These are phyloP conservation scores for Morone chrysops DNA, from an alignment of 2,113 vertebrate genomes.

Conservation along the genomic window DNA sequence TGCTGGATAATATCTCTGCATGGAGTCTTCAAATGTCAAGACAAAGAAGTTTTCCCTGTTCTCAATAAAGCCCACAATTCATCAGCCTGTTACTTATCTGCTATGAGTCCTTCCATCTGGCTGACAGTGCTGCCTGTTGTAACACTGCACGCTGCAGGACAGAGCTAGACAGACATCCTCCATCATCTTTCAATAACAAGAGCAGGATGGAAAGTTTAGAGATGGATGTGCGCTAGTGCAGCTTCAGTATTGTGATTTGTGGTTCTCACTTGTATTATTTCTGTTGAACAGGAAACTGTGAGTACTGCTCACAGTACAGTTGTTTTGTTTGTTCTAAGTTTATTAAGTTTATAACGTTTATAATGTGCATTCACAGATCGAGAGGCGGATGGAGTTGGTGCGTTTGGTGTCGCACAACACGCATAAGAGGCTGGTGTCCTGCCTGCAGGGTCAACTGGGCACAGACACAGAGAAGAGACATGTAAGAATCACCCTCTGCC, in stretches of 20 bases:
- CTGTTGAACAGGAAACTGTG: constrained; percentile 12
- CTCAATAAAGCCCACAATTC: constrained; percentile 5
- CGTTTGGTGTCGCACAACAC: constrained; percentile 91
- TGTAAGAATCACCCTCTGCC: constrained; percentile 79
- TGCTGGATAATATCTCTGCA: constrained; percentile 10
- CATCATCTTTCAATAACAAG: constrained; percentile 26
- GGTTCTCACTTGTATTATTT: constrained; percentile 30
- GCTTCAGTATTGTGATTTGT: constrained; percentile 50
- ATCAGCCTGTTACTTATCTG: constrained; percentile 6
- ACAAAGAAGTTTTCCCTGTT: not conserved
- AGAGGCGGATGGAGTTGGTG: constrained; percentile 92
- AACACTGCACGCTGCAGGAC: not conserved
- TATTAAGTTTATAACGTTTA: not conserved
- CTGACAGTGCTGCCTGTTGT: constrained; percentile 27
- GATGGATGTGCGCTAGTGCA: not conserved
- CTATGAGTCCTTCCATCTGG: constrained; percentile 30
- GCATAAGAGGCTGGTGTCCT: constrained; percentile 90
- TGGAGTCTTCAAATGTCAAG: not conserved
- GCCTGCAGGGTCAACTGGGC: constrained; percentile 93
- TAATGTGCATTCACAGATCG: constrained; percentile 76
- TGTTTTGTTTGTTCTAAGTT: not conserved
- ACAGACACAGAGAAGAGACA: constrained; percentile 93
- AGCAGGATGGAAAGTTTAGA: constrained; percentile 14
- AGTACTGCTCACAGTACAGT: not conserved
- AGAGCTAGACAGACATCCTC: constrained; percentile 16